Percentiles rank a stretch among this genome's conserved stretches.
Conservation (phyloP, 2,797 vertebrate genomes). For the Fratercula arctica region DNA sequence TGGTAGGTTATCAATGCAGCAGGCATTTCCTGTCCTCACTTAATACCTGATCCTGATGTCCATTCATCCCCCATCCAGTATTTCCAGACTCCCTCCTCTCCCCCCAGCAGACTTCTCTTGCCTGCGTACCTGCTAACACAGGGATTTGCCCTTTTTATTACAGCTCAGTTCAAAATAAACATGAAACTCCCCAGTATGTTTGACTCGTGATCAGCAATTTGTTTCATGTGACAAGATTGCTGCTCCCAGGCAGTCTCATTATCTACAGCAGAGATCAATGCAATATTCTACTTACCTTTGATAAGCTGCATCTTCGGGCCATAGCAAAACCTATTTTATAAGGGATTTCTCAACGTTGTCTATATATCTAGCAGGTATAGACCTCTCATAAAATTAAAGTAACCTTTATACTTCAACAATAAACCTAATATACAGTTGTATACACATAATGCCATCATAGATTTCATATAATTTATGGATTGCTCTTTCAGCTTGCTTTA, state of each 20-base stretch:
- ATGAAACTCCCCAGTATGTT: background rate
- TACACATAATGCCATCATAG: background rate
- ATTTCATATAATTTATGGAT: background rate
- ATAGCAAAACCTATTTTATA: background rate
- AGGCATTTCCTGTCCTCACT: background rate
- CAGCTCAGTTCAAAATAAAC: background rate
- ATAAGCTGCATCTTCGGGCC: constrained; percentile 9
- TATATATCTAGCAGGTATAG: background rate
- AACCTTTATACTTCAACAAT: background rate
- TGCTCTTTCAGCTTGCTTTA: background rate
- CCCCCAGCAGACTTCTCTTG: background rate
- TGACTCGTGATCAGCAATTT: background rate
- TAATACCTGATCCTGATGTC: accelerated
- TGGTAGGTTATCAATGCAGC: background rate
- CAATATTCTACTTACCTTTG: constrained; percentile 8
- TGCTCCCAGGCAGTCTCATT: constrained; percentile 16
- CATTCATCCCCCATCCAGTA: background rate
- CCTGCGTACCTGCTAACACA: background rate
- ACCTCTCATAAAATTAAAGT: constrained; percentile 8
- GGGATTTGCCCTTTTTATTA: background rate
- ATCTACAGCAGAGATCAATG: constrained; percentile 23
- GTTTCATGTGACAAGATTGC: constrained; percentile 3
- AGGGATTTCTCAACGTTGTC: background rate
- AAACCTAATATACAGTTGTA: background rate
- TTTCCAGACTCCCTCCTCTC: background rate